Percentiles rank a stretch among this genome's conserved stretches.
These are phyloP conservation scores for Toxotes jaculatrix DNA, from an alignment of 2,113 vertebrate species.

Conservation along the genomic window DNA sequence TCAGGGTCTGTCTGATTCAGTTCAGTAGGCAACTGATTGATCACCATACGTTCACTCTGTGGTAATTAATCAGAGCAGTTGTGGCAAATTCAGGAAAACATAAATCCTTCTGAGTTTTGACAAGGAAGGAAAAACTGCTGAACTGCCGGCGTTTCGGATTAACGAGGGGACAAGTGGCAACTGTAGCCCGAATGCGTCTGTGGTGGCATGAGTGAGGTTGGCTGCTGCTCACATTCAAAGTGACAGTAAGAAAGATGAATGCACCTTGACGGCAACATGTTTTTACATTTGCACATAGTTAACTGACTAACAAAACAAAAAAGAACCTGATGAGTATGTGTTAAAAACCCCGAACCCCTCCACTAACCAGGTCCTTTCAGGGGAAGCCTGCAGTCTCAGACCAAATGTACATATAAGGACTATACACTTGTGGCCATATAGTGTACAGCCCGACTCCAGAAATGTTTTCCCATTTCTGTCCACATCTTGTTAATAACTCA, in stretches of 20 bases:
- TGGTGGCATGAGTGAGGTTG: not conserved
- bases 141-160: not conserved
- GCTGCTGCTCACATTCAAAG: not conserved
- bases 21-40: not conserved
- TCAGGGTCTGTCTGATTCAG: slow-evolving; percentile 8
- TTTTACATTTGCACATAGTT: not conserved
- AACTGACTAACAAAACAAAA: not conserved
- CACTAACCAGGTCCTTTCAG: not conserved
- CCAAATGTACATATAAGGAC: not conserved
- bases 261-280: too few relatives aligned
- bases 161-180: not conserved
- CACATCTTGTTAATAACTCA: slow-evolving; percentile 29
- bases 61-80: slow-evolving; percentile 5
- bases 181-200: not conserved
- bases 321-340: too few relatives aligned
- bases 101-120: not conserved
- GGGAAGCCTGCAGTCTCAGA: not conserved
- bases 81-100: not conserved
- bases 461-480: slow-evolving; percentile 5
- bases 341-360: not conserved
- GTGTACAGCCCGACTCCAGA: not conserved
- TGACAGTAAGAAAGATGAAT: not conserved
- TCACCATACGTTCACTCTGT: not conserved
- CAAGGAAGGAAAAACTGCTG: not conserved
- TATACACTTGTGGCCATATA: not conserved